These are phyloP conservation scores for Picathartes gymnocephalus DNA, from an alignment of 2,113 vertebrate genomes.

Conservation along the genomic window DNA sequence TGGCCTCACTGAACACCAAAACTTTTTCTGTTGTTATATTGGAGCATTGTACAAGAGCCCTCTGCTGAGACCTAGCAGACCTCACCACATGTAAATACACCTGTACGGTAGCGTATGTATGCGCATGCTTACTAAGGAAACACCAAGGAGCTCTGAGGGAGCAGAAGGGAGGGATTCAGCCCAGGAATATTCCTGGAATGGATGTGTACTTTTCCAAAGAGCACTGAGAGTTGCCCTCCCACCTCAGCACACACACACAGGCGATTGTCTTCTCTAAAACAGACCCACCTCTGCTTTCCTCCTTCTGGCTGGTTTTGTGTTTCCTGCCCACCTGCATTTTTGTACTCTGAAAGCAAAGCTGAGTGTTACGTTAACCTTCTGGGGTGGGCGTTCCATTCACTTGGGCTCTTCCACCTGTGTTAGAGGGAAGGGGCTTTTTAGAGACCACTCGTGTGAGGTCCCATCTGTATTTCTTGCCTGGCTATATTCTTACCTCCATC, in stretches of 20 bases:
- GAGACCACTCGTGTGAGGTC: neutral
- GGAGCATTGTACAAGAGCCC: conserved; percentile 44
- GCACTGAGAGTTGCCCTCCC: neutral
- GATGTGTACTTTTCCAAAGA: conserved; percentile 35
- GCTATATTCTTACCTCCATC: neutral
- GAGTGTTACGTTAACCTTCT: neutral
- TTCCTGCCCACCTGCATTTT: neutral
- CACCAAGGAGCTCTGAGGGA: neutral
- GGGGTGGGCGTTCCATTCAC: neutral
- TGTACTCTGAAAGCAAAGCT: conserved; percentile 6
- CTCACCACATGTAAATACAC: conserved; percentile 62
- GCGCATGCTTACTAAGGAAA: conserved; percentile 35
- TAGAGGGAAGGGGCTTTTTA: neutral
- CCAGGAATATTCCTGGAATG: neutral
- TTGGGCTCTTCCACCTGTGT: neutral
- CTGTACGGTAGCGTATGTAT: conserved; percentile 28
- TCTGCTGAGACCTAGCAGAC: conserved; percentile 49
- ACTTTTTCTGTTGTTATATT: conserved; percentile 34
- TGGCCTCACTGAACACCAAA: conserved; percentile 39
- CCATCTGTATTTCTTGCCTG: neutral
- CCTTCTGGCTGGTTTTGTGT: conserved; percentile 8
- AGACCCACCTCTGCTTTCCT: neutral
- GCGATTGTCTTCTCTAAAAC: neutral
- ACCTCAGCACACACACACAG: neutral
- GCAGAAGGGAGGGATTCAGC: neutral